Evolutionary conservation across 2,888 invertebrate species (phyloP).

Genomic region (Drosophila tanythrix): DNA sequence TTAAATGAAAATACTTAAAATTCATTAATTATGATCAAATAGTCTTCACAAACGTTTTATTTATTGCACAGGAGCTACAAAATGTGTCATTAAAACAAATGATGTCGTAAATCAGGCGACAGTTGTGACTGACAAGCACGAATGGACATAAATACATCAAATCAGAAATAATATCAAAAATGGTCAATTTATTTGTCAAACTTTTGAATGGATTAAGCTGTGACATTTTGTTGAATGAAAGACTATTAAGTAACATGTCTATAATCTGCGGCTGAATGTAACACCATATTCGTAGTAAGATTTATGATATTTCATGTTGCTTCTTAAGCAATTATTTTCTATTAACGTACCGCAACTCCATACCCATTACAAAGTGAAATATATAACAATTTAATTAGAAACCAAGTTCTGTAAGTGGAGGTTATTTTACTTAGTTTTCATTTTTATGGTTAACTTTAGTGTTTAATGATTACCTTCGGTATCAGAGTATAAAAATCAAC

Average conservation of each 20-base stretch:
- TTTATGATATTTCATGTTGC: neutral
- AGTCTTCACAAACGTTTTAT: neutral
- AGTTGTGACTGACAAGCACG: conserved; percentile 8
- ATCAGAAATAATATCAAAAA: neutral
- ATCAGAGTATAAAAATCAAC: neutral
- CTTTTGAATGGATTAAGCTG: neutral
- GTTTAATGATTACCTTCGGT: neutral
- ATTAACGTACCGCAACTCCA: neutral
- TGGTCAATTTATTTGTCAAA: conserved; percentile 1
- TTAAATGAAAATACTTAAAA: neutral
- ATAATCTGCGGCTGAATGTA: neutral
- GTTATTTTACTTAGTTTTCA: neutral
- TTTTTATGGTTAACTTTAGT: neutral
- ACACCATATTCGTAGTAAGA: neutral
- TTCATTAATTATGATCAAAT: neutral
- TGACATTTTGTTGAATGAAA: neutral
- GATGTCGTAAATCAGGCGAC: conserved; percentile 12
- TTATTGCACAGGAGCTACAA: neutral
- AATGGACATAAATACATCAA: neutral
- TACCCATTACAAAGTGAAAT: neutral
- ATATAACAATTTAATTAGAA: neutral
- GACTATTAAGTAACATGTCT: neutral
- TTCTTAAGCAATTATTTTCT: neutral
- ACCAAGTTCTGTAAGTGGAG: neutral
- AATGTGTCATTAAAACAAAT: neutral